These are phyloP conservation scores for Mormyrus hasselquistii DNA, from an alignment of 2,797 vertebrate species.

Conservation along the genomic window DNA sequence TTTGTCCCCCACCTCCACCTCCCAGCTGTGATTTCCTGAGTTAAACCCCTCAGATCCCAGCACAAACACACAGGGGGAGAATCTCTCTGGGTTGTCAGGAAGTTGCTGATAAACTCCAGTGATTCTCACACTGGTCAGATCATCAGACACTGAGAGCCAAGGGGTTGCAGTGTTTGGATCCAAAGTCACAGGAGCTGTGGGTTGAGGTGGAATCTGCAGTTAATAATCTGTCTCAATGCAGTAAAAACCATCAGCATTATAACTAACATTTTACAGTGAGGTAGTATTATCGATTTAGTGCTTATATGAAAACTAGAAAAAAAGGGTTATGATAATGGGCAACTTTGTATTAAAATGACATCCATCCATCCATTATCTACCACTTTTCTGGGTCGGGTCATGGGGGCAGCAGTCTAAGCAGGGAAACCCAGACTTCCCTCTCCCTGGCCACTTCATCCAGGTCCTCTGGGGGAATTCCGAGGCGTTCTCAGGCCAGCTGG, in stretches of 20 bases:
- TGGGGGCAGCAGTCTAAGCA: no score
- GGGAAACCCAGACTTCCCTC: no score
- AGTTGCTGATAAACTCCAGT: slow-evolving; percentile 31
- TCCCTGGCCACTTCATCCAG: no score
- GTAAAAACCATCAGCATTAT: background rate
- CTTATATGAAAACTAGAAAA: no score
- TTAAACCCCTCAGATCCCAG: slow-evolving; percentile 43
- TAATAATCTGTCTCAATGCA: background rate
- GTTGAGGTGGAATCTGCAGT: background rate
- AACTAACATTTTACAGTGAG: no score
- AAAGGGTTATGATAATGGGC: no score
- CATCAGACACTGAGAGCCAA: background rate
- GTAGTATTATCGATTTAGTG: no score
- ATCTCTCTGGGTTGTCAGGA: slow-evolving; percentile 40
- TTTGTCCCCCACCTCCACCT: slow-evolving; percentile 46
- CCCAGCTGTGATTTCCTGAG: slow-evolving; percentile 48
- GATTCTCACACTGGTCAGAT: background rate
- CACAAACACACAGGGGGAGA: slow-evolving; percentile 40
- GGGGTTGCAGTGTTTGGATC: background rate
- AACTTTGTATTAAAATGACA: no score
- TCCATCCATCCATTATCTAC: no score
- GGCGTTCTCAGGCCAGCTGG: no score
- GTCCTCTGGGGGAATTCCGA: no score
- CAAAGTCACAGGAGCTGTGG: background rate
- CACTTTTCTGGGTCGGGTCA: no score